A percentile compares a stretch with the other conserved stretches of the same genome.
These are phyloP conservation scores for Malacosoma neustria DNA, from an alignment of 2,888 invertebrate species.

Conservation along the genomic window DNA sequence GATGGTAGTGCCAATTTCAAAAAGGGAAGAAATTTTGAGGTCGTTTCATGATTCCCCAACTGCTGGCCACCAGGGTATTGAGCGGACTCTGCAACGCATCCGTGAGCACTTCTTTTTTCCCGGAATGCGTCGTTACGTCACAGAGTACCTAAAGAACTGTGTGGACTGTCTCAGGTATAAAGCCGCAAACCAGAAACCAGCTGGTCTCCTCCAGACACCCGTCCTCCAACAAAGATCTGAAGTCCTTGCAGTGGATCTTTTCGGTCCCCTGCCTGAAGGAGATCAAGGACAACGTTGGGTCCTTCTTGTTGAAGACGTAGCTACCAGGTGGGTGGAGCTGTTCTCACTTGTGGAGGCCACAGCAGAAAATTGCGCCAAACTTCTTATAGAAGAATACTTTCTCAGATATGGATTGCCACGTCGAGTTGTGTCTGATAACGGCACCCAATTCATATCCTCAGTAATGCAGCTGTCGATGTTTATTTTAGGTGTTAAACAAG, in stretches of 20 bases:
- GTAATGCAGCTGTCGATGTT: constrained; percentile 27
- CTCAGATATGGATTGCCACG: constrained; percentile 28
- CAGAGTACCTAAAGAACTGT: too few species aligned
- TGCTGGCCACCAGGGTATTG: constrained; percentile 10
- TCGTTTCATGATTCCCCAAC: constrained; percentile 8
- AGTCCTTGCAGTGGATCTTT: too few species aligned
- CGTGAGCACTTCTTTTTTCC: constrained; percentile 16
- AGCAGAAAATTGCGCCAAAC: constrained; percentile 17
- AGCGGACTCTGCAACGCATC: constrained; percentile 14
- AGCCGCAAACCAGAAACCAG: too few species aligned
- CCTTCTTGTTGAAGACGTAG: too few species aligned
- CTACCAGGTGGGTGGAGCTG: constrained; percentile 20
- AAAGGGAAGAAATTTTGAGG: constrained; percentile 4
- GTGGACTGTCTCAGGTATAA: too few species aligned
- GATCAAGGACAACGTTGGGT: too few species aligned
- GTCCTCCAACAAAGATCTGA: too few species aligned
- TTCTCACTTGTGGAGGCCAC: constrained; percentile 13
- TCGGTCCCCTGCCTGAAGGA: too few species aligned
- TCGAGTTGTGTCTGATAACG: constrained; percentile 31
- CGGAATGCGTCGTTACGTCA: constrained; percentile 18
- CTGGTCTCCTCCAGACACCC: too few species aligned
- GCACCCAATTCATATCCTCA: constrained; percentile 25
- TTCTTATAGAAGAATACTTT: constrained; percentile 27
- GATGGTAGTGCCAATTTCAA: constrained; percentile 8
- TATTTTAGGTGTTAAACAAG: constrained; percentile 19